phyloP scores from a whole-genome alignment of 2,113 vertebrate species.

The Callospermophilus lateralis region DNA sequence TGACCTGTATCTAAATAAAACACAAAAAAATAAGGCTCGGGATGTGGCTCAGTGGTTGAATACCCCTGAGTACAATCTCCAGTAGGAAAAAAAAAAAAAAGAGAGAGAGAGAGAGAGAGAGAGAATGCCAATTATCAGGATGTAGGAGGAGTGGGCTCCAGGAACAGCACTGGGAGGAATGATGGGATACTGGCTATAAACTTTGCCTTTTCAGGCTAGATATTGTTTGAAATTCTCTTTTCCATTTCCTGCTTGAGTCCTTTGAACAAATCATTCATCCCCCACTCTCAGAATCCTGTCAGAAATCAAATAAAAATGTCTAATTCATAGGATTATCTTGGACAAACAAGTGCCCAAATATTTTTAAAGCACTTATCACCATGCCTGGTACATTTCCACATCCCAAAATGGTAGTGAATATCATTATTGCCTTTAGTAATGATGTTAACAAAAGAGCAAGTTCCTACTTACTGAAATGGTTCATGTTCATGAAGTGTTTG shows the following conservation, averaged over 20 bases:
- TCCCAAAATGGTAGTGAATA: neutral
- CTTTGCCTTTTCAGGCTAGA: neutral
- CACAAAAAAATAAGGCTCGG: too few species aligned
- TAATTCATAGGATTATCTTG: neutral
- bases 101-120: too few species aligned
- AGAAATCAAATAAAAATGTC: conserved; percentile 54
- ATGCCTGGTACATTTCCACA: neutral
- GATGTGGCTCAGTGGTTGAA: too few species aligned
- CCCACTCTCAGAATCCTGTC: neutral
- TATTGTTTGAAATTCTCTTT: conserved; percentile 34
- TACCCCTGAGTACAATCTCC: too few species aligned
- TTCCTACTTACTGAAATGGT: neutral
- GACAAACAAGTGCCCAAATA: neutral
- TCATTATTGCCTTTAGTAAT: neutral
- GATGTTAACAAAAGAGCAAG: neutral
- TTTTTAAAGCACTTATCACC: neutral
- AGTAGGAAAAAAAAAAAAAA: too few species aligned
- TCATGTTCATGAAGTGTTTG: neutral
- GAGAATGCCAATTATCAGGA: neutral
- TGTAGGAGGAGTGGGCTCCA: neutral
- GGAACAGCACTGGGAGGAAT: neutral
- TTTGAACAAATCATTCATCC: neutral
- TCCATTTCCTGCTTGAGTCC: neutral
- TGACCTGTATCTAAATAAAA: too few species aligned
- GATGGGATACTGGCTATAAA: neutral